phyloP scores from a whole-genome alignment of 1,140 invertebrate species.

The Ceratoteleas bidentatus region DNA sequence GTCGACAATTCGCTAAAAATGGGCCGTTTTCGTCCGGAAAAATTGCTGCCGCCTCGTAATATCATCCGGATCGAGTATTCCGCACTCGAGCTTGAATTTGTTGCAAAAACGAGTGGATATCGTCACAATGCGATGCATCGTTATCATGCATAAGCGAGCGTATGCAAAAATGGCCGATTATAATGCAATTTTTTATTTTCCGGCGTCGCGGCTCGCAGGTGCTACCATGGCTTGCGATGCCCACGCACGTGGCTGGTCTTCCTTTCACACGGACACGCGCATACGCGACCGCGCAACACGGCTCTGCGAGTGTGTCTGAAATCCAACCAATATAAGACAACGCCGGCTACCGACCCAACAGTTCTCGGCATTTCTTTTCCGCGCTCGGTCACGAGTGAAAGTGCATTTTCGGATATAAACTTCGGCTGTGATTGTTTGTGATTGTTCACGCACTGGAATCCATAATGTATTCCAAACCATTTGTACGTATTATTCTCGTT shows the following conservation, averaged over 20 bases:
- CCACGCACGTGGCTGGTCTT: slow-evolving; percentile 35
- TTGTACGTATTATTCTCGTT: too few species aligned
- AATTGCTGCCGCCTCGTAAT: too few species aligned
- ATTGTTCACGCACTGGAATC: too few species aligned
- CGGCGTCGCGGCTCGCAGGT: background rate
- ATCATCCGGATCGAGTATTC: too few species aligned
- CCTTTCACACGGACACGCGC: slow-evolving; percentile 23
- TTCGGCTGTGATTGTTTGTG: background rate
- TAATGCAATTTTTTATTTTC: slow-evolving; percentile 10
- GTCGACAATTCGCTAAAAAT: too few species aligned
- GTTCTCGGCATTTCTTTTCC: slow-evolving; percentile 48
- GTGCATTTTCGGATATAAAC: slow-evolving; percentile 8
- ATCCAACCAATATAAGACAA: slow-evolving; percentile 54
- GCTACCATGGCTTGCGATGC: slow-evolving; percentile 28
- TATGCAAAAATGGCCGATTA: slow-evolving; percentile 16
- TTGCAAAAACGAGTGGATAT: background rate
- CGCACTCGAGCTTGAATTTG: background rate
- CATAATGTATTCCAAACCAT: slow-evolving; percentile 49
- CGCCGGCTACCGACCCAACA: slow-evolving; percentile 42
- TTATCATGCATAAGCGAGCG: slow-evolving; percentile 14
- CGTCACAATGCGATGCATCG: background rate
- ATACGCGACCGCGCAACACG: background rate
- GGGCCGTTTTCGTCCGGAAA: too few species aligned
- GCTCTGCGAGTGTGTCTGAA: slow-evolving; percentile 40
- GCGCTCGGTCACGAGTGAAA: slow-evolving; percentile 25